Evolutionary conservation across 1,140 invertebrate species (phyloP).

Genomic region (Laupala kohalensis): DNA sequence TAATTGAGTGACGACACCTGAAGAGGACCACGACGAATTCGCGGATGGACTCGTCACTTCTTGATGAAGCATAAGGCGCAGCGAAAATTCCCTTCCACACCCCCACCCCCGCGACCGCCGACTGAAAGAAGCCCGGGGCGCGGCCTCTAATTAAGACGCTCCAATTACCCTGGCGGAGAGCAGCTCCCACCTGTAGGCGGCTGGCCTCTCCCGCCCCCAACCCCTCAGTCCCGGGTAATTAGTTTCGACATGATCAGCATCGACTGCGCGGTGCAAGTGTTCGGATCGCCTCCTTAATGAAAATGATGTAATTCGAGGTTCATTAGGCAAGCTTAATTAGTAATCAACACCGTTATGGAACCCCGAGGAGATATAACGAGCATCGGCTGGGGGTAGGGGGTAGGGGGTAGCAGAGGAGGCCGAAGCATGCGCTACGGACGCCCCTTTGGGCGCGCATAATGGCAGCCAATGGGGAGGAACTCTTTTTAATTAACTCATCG

Average conservation of each 20-base stretch:
- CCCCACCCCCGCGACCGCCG: no score
- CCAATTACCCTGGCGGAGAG: background rate
- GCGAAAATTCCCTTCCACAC: no score
- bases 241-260: background rate
- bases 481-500: constrained; percentile 9
- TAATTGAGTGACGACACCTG: no score
- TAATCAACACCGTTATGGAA: constrained; percentile 9
- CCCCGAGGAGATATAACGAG: constrained; percentile 5
- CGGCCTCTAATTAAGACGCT: no score
- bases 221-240: background rate
- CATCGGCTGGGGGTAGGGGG: background rate
- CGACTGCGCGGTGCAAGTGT: background rate
- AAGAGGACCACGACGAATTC: no score
- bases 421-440: no score
- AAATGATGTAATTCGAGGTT: constrained; percentile 12
- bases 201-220: no score
- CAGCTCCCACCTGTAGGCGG: background rate
- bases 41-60: no score
- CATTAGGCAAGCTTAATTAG: constrained; percentile 7
- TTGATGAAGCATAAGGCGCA: no score
- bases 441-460: no score
- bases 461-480: background rate
- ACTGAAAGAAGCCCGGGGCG: no score
- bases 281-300: constrained; percentile 3
- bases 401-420: no score